These are phyloP conservation scores for Malacoraja senta DNA, from an alignment of 2,797 vertebrate species.

Conservation along the genomic window DNA sequence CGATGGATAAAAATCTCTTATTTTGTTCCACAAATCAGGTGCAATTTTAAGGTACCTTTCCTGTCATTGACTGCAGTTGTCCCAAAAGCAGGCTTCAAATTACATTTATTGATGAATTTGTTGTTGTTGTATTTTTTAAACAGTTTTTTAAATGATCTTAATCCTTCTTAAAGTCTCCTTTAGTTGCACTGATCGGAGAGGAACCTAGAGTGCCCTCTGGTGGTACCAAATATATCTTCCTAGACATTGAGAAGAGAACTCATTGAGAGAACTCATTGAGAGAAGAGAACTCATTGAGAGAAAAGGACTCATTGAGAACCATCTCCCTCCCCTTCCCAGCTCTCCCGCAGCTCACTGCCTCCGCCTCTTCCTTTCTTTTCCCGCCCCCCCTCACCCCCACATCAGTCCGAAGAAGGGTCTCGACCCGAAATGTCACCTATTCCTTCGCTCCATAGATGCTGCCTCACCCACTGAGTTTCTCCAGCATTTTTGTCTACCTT, in stretches of 20 bases:
- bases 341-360: too few species aligned
- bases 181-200: neutral
- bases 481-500: too few species aligned
- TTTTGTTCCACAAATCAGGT: neutral
- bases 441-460: too few species aligned
- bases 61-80: neutral
- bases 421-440: too few species aligned
- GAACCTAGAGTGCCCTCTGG: constrained; percentile 5
- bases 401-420: too few species aligned
- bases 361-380: too few species aligned
- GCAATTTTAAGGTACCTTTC: constrained; percentile 35
- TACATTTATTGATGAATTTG: neutral
- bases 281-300: too few species aligned
- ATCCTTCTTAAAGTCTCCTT: constrained; percentile 29
- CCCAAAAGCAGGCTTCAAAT: neutral
- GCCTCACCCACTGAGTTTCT: too few species aligned
- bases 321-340: too few species aligned
- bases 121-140: neutral
- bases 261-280: neutral
- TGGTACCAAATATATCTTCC: neutral
- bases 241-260: neutral
- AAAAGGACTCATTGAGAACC: too few species aligned
- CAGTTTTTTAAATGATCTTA: neutral
- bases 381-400: too few species aligned
- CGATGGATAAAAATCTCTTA: constrained; percentile 6